Conservation (phyloP, 2,888 invertebrate species). For the Ceriagrion tenellum region DNA sequence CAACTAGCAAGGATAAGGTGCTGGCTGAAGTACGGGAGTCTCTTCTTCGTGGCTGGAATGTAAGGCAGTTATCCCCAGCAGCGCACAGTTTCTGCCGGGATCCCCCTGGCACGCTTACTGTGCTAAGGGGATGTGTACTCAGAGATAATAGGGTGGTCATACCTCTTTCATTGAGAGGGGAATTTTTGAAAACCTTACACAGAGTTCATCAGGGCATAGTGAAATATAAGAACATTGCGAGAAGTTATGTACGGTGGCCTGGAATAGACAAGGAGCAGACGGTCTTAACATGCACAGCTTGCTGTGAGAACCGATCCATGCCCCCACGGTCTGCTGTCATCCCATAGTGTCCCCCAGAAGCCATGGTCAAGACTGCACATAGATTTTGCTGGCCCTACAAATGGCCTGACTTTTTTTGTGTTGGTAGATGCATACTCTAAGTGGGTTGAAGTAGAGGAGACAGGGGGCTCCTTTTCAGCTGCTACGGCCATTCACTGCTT, state of each 20-base stretch:
- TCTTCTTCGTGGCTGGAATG: too few relatives aligned
- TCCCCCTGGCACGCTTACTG: too few relatives aligned
- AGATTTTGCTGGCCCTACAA: slow-evolving; percentile 63
- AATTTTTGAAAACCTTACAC: slow-evolving; percentile 70
- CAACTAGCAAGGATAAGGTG: too few relatives aligned
- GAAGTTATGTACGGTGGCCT: slow-evolving; percentile 70
- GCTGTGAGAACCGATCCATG: slow-evolving; percentile 70
- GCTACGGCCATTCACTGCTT: slow-evolving; percentile 70
- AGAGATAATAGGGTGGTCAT: slow-evolving; percentile 69
- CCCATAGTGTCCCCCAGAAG: slow-evolving; percentile 62
- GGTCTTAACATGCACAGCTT: slow-evolving; percentile 70
- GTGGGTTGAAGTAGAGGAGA: slow-evolving; percentile 71
- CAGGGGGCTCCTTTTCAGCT: slow-evolving; percentile 59
- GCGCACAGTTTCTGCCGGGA: too few relatives aligned
- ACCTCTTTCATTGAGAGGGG: slow-evolving; percentile 67
- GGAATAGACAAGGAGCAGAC: slow-evolving; percentile 70
- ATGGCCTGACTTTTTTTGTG: slow-evolving; percentile 24
- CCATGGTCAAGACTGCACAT: slow-evolving; percentile 61
- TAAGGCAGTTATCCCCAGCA: too few relatives aligned
- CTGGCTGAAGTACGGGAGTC: too few relatives aligned
- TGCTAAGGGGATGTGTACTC: not conserved
- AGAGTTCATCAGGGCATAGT: slow-evolving; percentile 58
- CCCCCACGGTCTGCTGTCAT: slow-evolving; percentile 70
- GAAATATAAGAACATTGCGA: not conserved
- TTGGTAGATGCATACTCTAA: slow-evolving; percentile 58